Evolutionary conservation across 2,113 vertebrate species (phyloP).

Genomic region (Procavia capensis): DNA sequence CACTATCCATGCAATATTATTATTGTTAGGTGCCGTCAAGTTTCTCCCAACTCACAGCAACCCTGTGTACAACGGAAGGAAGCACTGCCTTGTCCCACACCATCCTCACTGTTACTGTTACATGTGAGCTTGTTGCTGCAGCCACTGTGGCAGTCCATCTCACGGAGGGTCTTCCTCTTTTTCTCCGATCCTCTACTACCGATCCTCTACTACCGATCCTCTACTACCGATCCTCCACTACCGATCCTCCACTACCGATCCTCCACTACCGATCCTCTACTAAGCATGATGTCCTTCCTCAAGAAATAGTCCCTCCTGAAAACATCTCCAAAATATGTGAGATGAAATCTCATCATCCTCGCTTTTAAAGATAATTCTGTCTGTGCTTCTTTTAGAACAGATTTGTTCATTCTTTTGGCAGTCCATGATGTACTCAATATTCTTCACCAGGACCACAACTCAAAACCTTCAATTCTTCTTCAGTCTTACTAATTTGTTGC

Average conservation of each 20-base stretch:
- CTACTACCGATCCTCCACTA: too few species aligned
- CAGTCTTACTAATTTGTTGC: neutral
- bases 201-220: too few species aligned
- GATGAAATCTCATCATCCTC: neutral
- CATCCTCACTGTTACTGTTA: neutral
- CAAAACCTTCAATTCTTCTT: neutral
- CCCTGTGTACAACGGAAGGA: neutral
- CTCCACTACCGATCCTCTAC: too few species aligned
- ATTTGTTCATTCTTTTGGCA: neutral
- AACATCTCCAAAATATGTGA: neutral
- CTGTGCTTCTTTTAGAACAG: neutral
- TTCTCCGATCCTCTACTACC: neutral
- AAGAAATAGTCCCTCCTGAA: neutral
- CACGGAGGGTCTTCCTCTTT: neutral
- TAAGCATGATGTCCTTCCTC: neutral
- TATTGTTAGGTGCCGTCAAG: neutral
- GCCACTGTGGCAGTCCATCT: neutral
- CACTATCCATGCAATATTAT: neutral
- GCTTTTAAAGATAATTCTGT: neutral
- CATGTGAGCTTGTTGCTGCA: neutral
- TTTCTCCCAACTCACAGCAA: neutral
- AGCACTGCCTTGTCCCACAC: neutral
- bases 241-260: too few species aligned
- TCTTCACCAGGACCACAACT: neutral
- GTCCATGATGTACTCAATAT: neutral